These are phyloP conservation scores for Synchiropus splendidus DNA, from an alignment of 2,113 vertebrate species.

Conservation along the genomic window DNA sequence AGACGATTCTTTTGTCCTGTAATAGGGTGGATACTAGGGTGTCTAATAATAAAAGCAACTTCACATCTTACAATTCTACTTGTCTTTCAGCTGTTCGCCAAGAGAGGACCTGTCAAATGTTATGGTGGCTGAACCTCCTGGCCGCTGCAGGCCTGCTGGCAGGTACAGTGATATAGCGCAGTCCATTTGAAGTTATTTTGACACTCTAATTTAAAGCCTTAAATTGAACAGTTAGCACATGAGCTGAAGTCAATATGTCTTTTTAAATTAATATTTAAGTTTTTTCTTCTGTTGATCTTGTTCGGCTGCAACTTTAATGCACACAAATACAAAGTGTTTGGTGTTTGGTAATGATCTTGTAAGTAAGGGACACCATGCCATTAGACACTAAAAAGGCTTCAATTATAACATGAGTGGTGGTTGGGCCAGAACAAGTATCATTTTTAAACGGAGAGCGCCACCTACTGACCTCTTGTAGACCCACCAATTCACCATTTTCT, in stretches of 20 bases:
- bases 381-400: no score
- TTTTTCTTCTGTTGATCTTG: not conserved
- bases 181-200: no score
- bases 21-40: no score
- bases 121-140: not conserved
- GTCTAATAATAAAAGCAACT: no score
- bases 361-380: no score
- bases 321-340: not conserved
- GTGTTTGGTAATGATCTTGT: no score
- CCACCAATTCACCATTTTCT: no score
- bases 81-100: conserved; percentile 4
- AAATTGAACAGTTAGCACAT: not conserved
- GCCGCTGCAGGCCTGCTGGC: conserved; percentile 6
- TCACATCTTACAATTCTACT: not conserved
- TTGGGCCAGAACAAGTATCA: no score
- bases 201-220: not conserved
- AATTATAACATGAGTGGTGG: no score
- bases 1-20: no score
- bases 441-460: no score
- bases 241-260: not conserved
- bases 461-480: no score
- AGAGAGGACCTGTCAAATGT: conserved; percentile 5
- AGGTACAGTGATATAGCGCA: conserved; percentile 8
- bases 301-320: not conserved
- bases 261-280: not conserved